Evolutionary conservation across 1,140 invertebrate genomes (phyloP), one percentile per base, ranked within the genome.

Genomic region (Pygmarrhopalites habei): DNA sequence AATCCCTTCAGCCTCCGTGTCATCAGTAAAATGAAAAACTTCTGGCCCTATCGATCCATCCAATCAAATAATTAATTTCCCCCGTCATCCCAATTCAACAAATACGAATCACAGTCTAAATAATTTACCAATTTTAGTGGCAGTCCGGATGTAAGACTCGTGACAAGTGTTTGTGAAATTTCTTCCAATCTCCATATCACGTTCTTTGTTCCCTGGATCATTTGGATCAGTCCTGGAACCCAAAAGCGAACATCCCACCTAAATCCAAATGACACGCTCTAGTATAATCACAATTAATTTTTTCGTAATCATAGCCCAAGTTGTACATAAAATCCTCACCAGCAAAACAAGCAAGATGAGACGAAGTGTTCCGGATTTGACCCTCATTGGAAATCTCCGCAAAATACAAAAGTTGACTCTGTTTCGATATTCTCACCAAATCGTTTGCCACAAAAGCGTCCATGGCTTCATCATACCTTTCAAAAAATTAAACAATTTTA

Each of bases 391-490:
- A 63, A n/a, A n/a, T n/a, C 51, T 71, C 65, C 4, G 65, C 66
- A 58, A 71, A 61, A 43, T 71, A 71, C 0, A 66, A 28, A 3
- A 71, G 41, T 30, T 61, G 60, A 61, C 46, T 66, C 25, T 58
- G 69, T 1, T 51, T 30, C 2, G 69, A 71, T 17, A 46, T 15
- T 39, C 51, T 61, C 1, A 71, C 58, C 12, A 71, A 53, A 15
- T 41, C 61, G 62, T 71, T 71, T 14, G 28, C 39, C 10, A 68
- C 43, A 44, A 71, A 71, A 19, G 32, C 69, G 43, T 71, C 63
- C 23, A 85, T 77, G 17, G 83, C 82, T 64, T 80, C 77, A 59
- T 82, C 78, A 70, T 84, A 86, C 78, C 83, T 80, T 62, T 77
- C 65, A 65, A 77, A 74, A 2, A 80, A 79, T 43, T 77, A 67